Base-by-base conservation (phyloP, 2,797 vertebrate species). In the Cyprinella venusta region DNA sequence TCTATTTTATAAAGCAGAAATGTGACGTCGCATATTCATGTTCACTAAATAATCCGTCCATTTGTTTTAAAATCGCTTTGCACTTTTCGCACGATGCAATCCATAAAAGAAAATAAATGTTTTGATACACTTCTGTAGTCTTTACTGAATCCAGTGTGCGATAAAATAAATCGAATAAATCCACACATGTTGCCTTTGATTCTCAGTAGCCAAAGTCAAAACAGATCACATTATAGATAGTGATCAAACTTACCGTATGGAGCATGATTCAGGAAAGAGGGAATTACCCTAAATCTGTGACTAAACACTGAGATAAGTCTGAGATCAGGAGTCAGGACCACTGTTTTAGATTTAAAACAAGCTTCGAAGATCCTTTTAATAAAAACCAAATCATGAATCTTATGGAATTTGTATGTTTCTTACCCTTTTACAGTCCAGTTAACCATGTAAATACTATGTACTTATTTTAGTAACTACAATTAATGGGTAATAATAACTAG, bases 161-260 rank as follows among this genome's bases (percentile, higher is more conserved):
- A 48, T 48, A 48, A 30, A 1, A 30, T 30, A 30, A 30, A 30
- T 30, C 30, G n/a, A 33, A 33, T 33, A 33, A 24, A 24, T 80
- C 19, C 13, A n/a, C 42, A 48, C 8, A 61, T 61, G 52, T 48
- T 21, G 30, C 71, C 19, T 63, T 45, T 50, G 24, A 74, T 52
- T 24, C 61, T 8, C 8, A 30, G 26, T 52, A 21, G 30, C 59
- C 21, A 36, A 24, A 50, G 15, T 18, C 80, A 50, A 38, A 26
- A n/a, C 15, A 26, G 36, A 36, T 65, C 8, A 77, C 45, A 26
- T 18, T 50, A 26, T 75, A 65, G 71, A 82, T 67, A 40, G 16
- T 42, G 18, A 76, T 76, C 81, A 42, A 63, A 69, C 68, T 76
- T 82, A 82, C 63, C 13, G 24, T 16, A 67, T 54, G 61, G n/a